Evolutionary conservation across 2,888 invertebrate genomes (phyloP).

Genomic region (Callyntrura sp.): DNA sequence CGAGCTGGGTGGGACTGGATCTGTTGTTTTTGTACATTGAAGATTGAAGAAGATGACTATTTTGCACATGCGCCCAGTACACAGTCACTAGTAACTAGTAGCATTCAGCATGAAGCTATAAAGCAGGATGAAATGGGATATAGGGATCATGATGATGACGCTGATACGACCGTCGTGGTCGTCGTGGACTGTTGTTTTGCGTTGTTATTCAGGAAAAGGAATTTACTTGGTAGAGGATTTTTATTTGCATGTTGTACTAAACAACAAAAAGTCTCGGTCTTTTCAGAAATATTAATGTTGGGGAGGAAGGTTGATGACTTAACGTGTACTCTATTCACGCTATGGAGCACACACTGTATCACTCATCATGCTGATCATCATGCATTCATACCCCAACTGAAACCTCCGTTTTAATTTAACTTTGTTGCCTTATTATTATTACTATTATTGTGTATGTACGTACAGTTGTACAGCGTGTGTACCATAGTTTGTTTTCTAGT

Average conservation of each 20-base stretch:
- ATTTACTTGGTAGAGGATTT: slow-evolving; percentile 41
- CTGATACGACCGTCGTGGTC: background rate
- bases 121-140: slow-evolving; percentile 12
- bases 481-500: background rate
- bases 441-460: background rate
- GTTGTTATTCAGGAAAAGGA: slow-evolving; percentile 39
- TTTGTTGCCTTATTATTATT: background rate
- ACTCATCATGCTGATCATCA: background rate
- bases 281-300: slow-evolving; percentile 20
- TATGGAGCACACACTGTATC: background rate
- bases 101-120: slow-evolving; percentile 11
- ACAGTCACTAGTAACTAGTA: background rate
- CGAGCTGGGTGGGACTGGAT: background rate
- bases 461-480: background rate
- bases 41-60: background rate
- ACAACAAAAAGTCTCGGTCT: background rate
- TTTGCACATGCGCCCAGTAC: background rate
- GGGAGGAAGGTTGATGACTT: slow-evolving; percentile 67
- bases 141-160: background rate
- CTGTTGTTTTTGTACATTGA: background rate
- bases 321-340: background rate
- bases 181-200: background rate
- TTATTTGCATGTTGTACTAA: slow-evolving; percentile 46
- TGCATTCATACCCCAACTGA: slow-evolving; percentile 16
- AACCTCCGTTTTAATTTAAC: slow-evolving; percentile 34